Evolutionary conservation across 2,888 invertebrate genomes (phyloP), one percentile per base, ranked within the genome.

Genomic region (Yponomeuta evonymella): DNA sequence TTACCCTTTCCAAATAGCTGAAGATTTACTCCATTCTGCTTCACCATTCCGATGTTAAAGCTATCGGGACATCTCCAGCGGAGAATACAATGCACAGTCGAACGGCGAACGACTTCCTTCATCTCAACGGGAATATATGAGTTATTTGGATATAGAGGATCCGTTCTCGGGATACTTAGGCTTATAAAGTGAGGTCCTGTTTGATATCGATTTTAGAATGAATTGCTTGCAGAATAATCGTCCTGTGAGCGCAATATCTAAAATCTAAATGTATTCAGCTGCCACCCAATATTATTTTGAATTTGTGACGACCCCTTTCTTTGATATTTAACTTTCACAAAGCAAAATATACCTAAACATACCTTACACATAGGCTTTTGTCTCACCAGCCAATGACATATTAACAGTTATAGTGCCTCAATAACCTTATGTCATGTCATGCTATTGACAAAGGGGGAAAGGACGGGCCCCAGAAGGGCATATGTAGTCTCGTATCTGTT

Each of bases 1-100:
- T 65, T 65, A 63, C 65, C 65, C 65, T 65, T 65, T 65, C 65
- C 65, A 30, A 65, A 65, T 29, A 65, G 65, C 33, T 23, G 65
- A 65, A 65, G 65, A 65, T 65, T 65, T 65, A 65, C 30, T 65
- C 29, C 30, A 65, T 65, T 65, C 65, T 29, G 11, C 65, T 65
- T 30, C 65, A 33, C 65, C 33, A 65, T 65, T 65, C 65, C 65
- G 15, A 29, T 65, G 65, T 33, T 23, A 33, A 65, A 58, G 51
- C 65, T 65, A 65, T 65, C 65, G 65, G 30, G 33, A 33, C 65
- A 65, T 65, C 65, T 65, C 33, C 33, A 65, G 65, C 65, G 65
- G 65, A 65, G 51, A 12, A 58, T 58, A 58, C 51, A 58, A 58
- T 58, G 51, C 12, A 12, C 4, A 15, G 51, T 58, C 51, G 51